Evolutionary conservation across 2,113 vertebrate genomes (phyloP).

Genomic region (Struthidea cinerea): DNA sequence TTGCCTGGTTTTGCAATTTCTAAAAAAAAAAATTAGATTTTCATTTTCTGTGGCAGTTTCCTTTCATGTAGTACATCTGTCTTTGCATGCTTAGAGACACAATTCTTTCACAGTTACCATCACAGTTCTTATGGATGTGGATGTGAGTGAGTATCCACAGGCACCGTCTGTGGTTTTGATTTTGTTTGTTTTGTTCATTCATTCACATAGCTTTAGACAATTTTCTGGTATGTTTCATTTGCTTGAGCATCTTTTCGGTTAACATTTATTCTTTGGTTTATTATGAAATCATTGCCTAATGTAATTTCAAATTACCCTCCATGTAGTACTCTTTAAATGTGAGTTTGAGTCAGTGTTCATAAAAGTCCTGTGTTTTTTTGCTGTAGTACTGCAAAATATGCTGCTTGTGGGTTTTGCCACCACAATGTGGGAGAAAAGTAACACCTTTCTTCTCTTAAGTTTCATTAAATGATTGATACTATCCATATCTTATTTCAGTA

Average conservation of each 20-base stretch:
- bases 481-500: not conserved
- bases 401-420: not conserved
- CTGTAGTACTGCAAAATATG: not conserved
- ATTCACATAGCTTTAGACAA: not conserved
- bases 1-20: not conserved
- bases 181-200: not conserved
- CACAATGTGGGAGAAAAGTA: not conserved
- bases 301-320: not conserved
- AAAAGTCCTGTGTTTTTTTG: not conserved
- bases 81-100: not conserved
- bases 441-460: not conserved
- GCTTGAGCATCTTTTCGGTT: not conserved
- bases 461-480: not conserved
- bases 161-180: not conserved
- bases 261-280: not conserved
- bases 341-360: not conserved
- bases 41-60: constrained; percentile 2
- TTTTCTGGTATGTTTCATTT: not conserved
- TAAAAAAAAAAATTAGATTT: not conserved
- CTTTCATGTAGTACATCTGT: not conserved
- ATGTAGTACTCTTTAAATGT: not conserved
- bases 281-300: not conserved
- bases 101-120: not conserved
- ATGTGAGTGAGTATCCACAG: constrained; percentile 1
- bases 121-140: not conserved